These are phyloP conservation scores for Pinctada fucata DNA, from an alignment of 2,888 invertebrate genomes.

Conservation along the genomic window DNA sequence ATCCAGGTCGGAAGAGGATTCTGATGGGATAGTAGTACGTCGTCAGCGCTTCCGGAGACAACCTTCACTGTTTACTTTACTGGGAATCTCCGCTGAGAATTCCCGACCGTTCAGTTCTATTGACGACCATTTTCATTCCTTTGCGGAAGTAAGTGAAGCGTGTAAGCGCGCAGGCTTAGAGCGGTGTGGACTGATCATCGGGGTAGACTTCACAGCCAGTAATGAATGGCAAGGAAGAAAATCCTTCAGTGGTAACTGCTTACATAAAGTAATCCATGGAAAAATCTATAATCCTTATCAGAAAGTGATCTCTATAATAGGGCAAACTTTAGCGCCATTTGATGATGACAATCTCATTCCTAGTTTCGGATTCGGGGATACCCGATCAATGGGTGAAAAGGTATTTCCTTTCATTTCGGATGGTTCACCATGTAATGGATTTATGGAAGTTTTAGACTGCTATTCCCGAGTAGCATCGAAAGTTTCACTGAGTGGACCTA, in stretches of 20 bases:
- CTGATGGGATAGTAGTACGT: constrained; percentile 7
- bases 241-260: constrained; percentile 77
- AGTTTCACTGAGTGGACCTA: constrained; percentile 78
- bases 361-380: constrained; percentile 75
- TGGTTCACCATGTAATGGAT: constrained; percentile 64
- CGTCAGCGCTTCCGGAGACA: constrained; percentile 19
- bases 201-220: constrained; percentile 79
- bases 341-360: constrained; percentile 71
- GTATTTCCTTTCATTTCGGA: constrained; percentile 70
- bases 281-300: constrained; percentile 78
- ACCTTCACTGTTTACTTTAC: constrained; percentile 29
- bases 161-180: constrained; percentile 78
- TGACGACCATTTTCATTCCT: constrained; percentile 73
- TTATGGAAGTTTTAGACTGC: constrained; percentile 72
- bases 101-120: constrained; percentile 63
- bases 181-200: constrained; percentile 78
- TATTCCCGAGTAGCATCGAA: constrained; percentile 77
- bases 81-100: constrained; percentile 12
- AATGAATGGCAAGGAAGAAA: constrained; percentile 80
- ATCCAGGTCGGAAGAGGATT: neutral
- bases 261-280: constrained; percentile 74
- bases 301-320: constrained; percentile 74
- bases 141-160: constrained; percentile 75
- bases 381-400: constrained; percentile 63
- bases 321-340: constrained; percentile 73